A percentile compares a stretch with the other conserved stretches of the same genome.
Conservation (phyloP, 2,888 invertebrate genomes). For the Leucophenga montana region DNA sequence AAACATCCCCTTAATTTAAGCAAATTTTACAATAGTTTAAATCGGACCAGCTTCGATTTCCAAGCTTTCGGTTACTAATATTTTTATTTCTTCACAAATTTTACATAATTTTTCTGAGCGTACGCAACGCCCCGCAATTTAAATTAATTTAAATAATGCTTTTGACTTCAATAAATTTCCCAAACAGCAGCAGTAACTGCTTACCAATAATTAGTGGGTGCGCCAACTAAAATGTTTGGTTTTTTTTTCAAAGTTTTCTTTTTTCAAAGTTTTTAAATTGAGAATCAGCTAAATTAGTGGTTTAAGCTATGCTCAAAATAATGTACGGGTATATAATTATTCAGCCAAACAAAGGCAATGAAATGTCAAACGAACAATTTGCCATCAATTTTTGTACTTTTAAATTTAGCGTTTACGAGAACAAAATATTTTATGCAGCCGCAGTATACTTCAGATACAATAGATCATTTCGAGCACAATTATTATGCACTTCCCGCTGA, state of each 20-base stretch:
- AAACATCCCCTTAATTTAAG: too few species aligned
- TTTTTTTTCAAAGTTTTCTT: constrained; percentile 35
- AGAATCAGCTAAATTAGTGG: constrained; percentile 59
- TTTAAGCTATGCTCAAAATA: constrained; percentile 41
- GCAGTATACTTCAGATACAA: not conserved
- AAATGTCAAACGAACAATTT: constrained; percentile 17
- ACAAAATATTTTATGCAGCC: not conserved
- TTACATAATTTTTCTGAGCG: too few species aligned
- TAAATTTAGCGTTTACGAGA: not conserved
- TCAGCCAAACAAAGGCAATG: not conserved
- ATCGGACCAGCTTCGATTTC: too few species aligned
- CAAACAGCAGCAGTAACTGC: too few species aligned
- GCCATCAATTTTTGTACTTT: too few species aligned
- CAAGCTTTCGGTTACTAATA: too few species aligned
- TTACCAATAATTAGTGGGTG: constrained; percentile 62
- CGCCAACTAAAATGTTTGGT: constrained; percentile 45
- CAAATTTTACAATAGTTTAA: too few species aligned
- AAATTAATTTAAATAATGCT: too few species aligned
- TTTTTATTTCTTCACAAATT: too few species aligned
- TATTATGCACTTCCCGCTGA: not conserved
- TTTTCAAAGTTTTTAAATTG: constrained; percentile 26
- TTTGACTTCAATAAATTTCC: too few species aligned
- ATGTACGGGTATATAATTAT: constrained; percentile 2
- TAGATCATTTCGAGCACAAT: not conserved
- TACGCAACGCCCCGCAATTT: too few species aligned